Conservation (phyloP, 2,888 invertebrate genomes). For the Enoplolaimus lenunculus region DNA sequence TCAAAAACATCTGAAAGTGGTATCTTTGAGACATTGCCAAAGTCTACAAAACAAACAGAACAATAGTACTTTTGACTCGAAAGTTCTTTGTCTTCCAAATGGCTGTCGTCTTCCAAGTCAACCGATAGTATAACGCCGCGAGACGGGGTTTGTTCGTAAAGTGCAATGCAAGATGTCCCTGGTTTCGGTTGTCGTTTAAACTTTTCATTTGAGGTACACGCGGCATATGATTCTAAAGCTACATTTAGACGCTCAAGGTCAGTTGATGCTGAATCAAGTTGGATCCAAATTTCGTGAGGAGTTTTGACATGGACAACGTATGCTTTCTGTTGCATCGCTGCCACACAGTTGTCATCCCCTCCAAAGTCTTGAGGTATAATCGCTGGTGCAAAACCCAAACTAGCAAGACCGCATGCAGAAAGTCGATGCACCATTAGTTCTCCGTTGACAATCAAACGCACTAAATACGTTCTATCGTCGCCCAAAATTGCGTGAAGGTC, state of each 20-base stretch:
- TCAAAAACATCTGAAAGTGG: not conserved
- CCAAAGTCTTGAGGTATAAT: not conserved
- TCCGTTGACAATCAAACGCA: slow-evolving; percentile 8
- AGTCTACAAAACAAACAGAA: slow-evolving; percentile 6
- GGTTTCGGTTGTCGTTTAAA: not conserved
- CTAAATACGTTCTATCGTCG: not conserved
- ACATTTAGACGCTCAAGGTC: not conserved
- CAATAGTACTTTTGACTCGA: not conserved
- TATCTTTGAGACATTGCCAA: not conserved
- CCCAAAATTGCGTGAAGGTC: not conserved
- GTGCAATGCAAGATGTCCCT: not conserved
- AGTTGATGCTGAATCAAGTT: not conserved
- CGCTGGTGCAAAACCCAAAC: not conserved
- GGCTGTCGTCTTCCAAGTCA: not conserved
- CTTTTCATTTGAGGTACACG: not conserved
- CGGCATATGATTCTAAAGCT: not conserved
- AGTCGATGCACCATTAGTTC: not conserved
- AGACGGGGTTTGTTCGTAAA: not conserved
- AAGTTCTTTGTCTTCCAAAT: too few relatives aligned
- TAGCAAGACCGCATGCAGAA: slow-evolving; percentile 1
- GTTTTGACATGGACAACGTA: not conserved
- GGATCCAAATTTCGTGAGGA: not conserved
- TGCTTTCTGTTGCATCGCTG: not conserved
- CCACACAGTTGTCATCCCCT: not conserved
- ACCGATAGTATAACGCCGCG: not conserved